Evolutionary conservation across 2,113 vertebrate species (phyloP).

Genomic region (Telmatochromis sp.): DNA sequence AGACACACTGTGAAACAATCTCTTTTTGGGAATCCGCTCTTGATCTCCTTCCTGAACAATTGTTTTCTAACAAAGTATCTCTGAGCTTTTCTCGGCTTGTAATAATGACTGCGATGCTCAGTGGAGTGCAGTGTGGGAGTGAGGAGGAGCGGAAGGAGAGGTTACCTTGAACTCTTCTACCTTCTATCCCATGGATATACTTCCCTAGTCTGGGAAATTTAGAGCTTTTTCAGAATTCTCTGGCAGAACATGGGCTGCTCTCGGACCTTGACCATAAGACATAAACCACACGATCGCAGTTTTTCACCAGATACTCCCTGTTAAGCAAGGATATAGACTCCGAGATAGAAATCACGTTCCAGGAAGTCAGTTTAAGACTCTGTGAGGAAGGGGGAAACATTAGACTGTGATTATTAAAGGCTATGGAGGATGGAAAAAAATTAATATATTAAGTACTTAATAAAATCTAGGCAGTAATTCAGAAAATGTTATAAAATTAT

Average conservation of each 20-base stretch:
- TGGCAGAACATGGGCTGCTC: conserved; percentile 41
- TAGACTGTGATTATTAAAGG: background rate
- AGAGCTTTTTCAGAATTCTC: conserved; percentile 24
- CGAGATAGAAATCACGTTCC: background rate
- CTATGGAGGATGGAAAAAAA: background rate
- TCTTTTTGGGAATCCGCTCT: background rate
- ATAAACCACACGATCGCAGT: background rate
- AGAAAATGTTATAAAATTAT: background rate
- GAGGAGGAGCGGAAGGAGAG: conserved; percentile 23
- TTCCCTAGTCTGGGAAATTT: conserved; percentile 37
- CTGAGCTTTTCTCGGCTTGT: background rate
- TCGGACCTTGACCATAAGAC: conserved; percentile 10
- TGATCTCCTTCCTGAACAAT: background rate
- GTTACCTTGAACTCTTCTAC: conserved; percentile 51
- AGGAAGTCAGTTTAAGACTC: background rate
- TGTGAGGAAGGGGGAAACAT: background rate
- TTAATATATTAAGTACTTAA: background rate
- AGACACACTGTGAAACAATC: background rate
- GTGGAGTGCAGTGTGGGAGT: conserved; percentile 15
- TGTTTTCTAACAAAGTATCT: background rate
- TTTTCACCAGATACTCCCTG: background rate
- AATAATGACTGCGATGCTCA: background rate
- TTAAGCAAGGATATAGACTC: background rate
- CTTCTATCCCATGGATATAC: conserved; percentile 14
- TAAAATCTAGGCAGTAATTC: background rate